Percentiles rank a stretch among this genome's conserved stretches.
These are phyloP conservation scores for Hedychridium roseum DNA, from an alignment of 2,888 invertebrate genomes.

Conservation along the genomic window DNA sequence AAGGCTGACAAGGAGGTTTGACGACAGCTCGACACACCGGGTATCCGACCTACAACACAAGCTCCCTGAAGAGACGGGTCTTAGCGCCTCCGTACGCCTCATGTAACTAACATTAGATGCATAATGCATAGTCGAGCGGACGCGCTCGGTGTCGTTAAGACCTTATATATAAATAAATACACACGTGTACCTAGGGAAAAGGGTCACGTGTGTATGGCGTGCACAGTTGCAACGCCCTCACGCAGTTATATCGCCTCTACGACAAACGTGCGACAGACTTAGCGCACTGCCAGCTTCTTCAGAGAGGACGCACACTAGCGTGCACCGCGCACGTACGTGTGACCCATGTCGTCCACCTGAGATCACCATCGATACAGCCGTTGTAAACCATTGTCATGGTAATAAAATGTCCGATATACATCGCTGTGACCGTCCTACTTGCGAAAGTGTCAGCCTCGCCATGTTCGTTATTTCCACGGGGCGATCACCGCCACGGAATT, in stretches of 20 bases:
- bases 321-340: too few relatives aligned
- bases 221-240: neutral
- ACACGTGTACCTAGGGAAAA: too few relatives aligned
- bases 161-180: too few relatives aligned
- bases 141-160: constrained; percentile 48
- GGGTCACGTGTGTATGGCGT: constrained; percentile 3
- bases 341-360: constrained; percentile 31
- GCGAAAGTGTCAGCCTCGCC: too few relatives aligned
- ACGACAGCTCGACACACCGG: constrained; percentile 54
- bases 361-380: constrained; percentile 50
- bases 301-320: too few relatives aligned
- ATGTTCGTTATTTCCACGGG: too few relatives aligned
- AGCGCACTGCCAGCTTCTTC: too few relatives aligned
- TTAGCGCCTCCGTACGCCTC: constrained; percentile 50
- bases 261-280: neutral
- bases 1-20: constrained; percentile 36
- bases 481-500: too few relatives aligned
- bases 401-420: too few relatives aligned
- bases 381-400: constrained; percentile 60
- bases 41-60: constrained; percentile 38
- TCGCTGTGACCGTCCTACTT: too few relatives aligned
- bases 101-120: constrained; percentile 62
- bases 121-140: constrained; percentile 56
- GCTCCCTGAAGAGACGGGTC: constrained; percentile 36
- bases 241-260: neutral